Evolutionary conservation across 1,140 invertebrate species (phyloP).

Genomic region (Oedothorax gibbosus): DNA sequence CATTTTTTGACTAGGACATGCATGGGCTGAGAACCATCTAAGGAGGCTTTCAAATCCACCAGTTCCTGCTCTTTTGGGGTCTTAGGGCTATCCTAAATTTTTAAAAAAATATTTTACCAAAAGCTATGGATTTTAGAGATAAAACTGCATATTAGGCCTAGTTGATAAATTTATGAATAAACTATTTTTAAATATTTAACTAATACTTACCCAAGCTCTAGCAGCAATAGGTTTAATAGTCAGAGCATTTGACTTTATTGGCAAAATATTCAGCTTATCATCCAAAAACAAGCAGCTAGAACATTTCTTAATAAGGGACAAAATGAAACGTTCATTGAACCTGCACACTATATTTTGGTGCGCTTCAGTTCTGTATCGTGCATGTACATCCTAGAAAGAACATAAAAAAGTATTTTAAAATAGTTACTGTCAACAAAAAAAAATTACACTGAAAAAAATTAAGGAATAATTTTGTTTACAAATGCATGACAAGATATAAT

Average conservation of each 20-base stretch:
- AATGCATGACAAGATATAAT: no score
- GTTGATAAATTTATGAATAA: no score
- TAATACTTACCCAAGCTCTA: conserved; percentile 40
- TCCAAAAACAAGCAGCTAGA: conserved; percentile 88
- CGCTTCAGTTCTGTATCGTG: conserved; percentile 93
- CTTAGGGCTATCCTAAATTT: conserved; percentile 65
- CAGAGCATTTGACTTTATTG: conserved; percentile 89
- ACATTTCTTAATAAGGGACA: conserved; percentile 91
- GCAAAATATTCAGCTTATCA: conserved; percentile 92
- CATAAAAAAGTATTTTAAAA: no score
- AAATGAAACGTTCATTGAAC: conserved; percentile 96
- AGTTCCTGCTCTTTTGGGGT: conserved; percentile 73
- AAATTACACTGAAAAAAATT: no score
- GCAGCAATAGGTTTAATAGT: conserved; percentile 77
- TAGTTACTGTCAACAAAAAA: no score
- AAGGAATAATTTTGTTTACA: no score
- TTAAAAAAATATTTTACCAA: neutral
- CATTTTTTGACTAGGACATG: conserved; percentile 91
- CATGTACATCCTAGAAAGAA: conserved; percentile 86
- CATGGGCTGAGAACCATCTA: conserved; percentile 90
- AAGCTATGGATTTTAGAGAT: no score
- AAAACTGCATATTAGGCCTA: no score
- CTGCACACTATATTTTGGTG: conserved; percentile 91
- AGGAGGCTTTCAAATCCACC: conserved; percentile 78
- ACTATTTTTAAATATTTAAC: no score